Evolutionary conservation across 2,888 invertebrate species (phyloP).

Genomic region (Callimorpha dominula): DNA sequence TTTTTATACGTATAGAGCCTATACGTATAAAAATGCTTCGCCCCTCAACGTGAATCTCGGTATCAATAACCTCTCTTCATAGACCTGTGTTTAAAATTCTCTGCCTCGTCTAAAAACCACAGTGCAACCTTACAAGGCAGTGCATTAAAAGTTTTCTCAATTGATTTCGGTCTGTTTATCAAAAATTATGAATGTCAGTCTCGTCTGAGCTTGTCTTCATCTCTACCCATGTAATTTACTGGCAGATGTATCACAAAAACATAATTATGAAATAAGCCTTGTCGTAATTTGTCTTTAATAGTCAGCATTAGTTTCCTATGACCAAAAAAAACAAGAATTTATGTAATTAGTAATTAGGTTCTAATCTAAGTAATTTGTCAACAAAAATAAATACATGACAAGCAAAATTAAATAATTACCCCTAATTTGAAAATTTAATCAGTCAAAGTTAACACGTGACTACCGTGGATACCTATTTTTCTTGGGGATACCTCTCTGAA

Average conservation of each 20-base stretch:
- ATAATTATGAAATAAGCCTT: not conserved
- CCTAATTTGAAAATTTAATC: not conserved
- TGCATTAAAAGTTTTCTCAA: not conserved
- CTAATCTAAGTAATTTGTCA: not conserved
- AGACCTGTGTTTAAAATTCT: no score
- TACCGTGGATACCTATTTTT: not conserved
- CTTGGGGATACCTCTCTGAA: not conserved
- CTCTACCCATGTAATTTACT: not conserved
- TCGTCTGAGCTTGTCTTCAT: not conserved
- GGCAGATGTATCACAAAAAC: not conserved
- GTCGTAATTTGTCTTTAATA: not conserved
- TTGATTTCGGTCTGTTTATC: not conserved
- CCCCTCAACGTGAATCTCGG: no score
- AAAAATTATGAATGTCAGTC: not conserved
- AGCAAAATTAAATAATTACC: constrained; percentile 6
- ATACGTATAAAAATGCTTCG: no score
- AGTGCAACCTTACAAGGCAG: not conserved
- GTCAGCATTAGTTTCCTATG: not conserved
- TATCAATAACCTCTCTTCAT: no score
- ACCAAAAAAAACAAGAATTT: not conserved
- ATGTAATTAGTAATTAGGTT: not conserved
- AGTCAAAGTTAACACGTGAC: not conserved
- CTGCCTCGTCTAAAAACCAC: no score
- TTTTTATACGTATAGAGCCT: no score
- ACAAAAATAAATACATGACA: constrained; percentile 6